These are phyloP conservation scores for Eudyptes chrysolophus DNA, from an alignment of 2,113 vertebrate species.

Conservation along the genomic window DNA sequence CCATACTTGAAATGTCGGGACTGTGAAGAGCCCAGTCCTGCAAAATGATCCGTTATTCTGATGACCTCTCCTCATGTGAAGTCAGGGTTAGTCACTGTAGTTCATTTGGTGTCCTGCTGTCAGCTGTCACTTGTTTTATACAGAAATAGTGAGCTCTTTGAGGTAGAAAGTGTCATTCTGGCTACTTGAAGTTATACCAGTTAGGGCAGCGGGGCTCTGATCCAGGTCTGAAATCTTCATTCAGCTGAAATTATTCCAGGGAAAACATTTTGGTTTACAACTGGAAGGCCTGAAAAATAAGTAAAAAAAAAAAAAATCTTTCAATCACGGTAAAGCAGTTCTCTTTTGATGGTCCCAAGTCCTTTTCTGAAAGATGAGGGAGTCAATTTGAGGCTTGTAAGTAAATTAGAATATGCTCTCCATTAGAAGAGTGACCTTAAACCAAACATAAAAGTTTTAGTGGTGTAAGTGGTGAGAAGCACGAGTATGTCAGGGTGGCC, in stretches of 20 bases:
- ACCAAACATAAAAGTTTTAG: background rate
- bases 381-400: background rate
- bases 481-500: rapidly evolving
- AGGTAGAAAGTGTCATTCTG: background rate
- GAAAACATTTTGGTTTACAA: background rate
- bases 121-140: background rate
- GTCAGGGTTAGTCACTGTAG: background rate
- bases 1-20: background rate
- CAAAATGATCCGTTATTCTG: background rate
- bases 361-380: background rate
- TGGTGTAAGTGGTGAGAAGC: background rate
- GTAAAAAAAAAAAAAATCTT: background rate
- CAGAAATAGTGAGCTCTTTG: background rate
- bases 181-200: background rate
- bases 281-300: background rate
- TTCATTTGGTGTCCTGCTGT: background rate
- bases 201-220: background rate
- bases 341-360: background rate
- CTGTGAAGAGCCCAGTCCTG: background rate
- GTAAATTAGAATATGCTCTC: background rate
- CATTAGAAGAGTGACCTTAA: background rate
- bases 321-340: background rate
- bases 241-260: background rate
- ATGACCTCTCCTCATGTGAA: background rate
- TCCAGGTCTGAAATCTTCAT: background rate